Evolutionary conservation across 2,797 vertebrate genomes (phyloP), one percentile per base, ranked within the genome.

Genomic region (Tapera naevia): DNA sequence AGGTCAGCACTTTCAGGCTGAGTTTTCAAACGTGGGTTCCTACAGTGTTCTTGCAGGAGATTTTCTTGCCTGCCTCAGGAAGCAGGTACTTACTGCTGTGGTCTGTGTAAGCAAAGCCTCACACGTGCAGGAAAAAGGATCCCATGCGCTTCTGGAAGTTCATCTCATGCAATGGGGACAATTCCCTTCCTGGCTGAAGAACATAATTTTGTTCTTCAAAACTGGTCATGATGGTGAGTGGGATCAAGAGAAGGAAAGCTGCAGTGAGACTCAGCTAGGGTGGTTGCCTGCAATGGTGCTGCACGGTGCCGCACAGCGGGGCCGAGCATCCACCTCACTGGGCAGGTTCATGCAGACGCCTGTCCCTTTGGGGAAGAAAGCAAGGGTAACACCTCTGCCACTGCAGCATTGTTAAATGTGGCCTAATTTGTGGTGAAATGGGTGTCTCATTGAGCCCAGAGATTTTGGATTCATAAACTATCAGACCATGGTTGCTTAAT

Each of bases 61-160:
- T 74, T 81, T 76, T 5, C 51, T 87, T 0, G 5, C 48, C 25
- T 2, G 8, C 45, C 66, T 76, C 81, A 83, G 90, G 88, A 95
- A 92, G 62, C 54, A 89, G 86, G 67, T 65, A 92, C 79, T 91
- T 94, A 48, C 19, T 2, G 4, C 74, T 83, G 86, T 87, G 79
- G 74, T 93, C 91, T 82, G 71, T n/a, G 13, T 3, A 64, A 71
- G 74, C 60, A 80, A 74, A 85, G 60, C 46, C 79, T 80, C 0
- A 0, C 30, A 25, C 1, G 2, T 51, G 46, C 27, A 21, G 30
- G 84, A 58, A 57, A 82, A 65, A 19, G 22, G 37, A 69, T 78
- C 22, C 41, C 22, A 23, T 50, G 45, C 39, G 9, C 27, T 81
- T 76, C 71, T 85, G 27, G 35, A 5, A 48, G 30, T 13, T n/a